Percentiles rank a stretch among this genome's conserved stretches.
phyloP scores from a whole-genome alignment of 2,797 vertebrate species.

The Mus spretus region DNA sequence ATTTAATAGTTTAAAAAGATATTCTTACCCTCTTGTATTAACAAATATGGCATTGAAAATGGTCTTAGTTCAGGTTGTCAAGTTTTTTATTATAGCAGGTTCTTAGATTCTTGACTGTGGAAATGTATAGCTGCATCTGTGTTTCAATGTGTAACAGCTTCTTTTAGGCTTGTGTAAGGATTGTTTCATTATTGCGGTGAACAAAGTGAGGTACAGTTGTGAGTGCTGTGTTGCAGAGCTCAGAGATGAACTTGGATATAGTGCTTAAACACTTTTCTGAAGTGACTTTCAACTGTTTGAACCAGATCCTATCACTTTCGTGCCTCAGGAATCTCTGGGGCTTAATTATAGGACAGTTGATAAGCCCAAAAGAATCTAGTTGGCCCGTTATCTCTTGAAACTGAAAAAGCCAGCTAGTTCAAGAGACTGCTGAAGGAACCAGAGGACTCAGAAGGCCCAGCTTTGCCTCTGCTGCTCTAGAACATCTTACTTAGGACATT shows the following conservation, averaged over 20 bases:
- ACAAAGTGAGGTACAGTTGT: slow-evolving; percentile 49
- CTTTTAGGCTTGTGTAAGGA: background rate
- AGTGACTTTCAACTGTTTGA: slow-evolving; percentile 26
- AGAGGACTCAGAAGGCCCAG: slow-evolving; percentile 11
- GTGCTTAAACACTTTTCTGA: background rate
- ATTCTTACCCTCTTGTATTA: background rate
- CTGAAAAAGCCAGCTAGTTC: background rate
- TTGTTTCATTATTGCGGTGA: slow-evolving; percentile 36
- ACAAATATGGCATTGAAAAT: slow-evolving; percentile 8
- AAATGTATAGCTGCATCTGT: background rate
- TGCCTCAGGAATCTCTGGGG: slow-evolving; percentile 15
- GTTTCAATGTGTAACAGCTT: slow-evolving; percentile 14
- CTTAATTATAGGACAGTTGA: slow-evolving; percentile 41
- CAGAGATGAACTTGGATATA: background rate
- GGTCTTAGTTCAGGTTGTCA: background rate
- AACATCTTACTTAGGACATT: background rate
- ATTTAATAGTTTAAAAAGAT: slow-evolving; percentile 53
- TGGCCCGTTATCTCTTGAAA: slow-evolving; percentile 41
- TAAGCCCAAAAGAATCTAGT: slow-evolving; percentile 22
- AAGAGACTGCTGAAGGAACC: background rate
- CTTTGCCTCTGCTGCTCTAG: background rate
- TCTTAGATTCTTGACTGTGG: background rate
- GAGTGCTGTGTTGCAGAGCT: background rate
- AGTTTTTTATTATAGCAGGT: slow-evolving; percentile 33
- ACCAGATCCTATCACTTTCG: slow-evolving; percentile 29